phyloP scores from a whole-genome alignment of 2,797 vertebrate genomes.

The Varecia variegata region DNA sequence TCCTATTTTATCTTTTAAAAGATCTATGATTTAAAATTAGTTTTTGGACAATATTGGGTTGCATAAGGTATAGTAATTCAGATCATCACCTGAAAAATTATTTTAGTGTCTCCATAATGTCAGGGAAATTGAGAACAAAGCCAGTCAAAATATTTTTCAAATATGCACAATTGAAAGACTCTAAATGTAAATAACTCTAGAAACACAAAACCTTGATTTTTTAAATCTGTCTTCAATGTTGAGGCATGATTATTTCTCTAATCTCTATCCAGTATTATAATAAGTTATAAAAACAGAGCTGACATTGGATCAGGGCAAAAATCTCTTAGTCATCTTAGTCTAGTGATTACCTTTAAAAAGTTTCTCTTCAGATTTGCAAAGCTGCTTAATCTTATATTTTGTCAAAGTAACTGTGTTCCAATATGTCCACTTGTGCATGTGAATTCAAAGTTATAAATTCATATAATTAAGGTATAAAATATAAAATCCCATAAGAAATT shows the following conservation, averaged over 20 bases:
- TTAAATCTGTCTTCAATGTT: not conserved
- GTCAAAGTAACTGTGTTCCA: not conserved
- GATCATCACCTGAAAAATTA: not conserved
- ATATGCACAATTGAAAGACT: not conserved
- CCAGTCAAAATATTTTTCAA: slow-evolving; percentile 4
- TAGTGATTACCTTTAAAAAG: not conserved
- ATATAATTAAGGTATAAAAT: not conserved
- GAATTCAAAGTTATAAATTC: not conserved
- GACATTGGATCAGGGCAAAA: not conserved
- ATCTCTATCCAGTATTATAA: not conserved
- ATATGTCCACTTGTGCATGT: not conserved
- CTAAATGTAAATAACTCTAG: not conserved
- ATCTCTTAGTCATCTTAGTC: accelerated
- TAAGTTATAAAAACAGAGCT: not conserved
- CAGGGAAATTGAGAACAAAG: not conserved
- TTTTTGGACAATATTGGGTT: not conserved
- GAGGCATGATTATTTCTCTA: not conserved
- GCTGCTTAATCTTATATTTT: not conserved
- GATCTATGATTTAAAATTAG: not conserved
- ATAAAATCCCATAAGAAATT: not conserved
- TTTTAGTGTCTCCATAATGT: not conserved
- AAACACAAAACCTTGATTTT: not conserved
- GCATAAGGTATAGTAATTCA: not conserved
- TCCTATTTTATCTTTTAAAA: slow-evolving; percentile 32
- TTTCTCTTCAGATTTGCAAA: not conserved